Evolutionary conservation across 35 echinoderm and acorn worm species (phyloP).

Genomic region (Apostichopus parvimensis): DNA sequence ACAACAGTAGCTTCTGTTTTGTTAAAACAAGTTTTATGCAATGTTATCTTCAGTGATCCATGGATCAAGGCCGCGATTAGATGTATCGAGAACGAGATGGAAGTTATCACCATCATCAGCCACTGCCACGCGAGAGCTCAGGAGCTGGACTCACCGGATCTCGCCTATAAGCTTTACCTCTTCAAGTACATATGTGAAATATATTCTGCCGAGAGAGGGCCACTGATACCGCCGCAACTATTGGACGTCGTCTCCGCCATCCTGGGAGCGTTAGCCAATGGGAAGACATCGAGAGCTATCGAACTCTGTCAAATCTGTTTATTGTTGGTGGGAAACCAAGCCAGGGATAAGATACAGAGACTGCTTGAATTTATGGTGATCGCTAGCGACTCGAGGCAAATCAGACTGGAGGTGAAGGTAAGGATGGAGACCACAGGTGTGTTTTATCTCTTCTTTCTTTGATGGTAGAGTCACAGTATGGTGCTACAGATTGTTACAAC

Average conservation of each 20-base stretch:
- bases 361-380: constrained; percentile 79
- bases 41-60: constrained; percentile 56
- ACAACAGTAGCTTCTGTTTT: too few relatives aligned
- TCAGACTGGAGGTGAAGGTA: constrained; percentile 86
- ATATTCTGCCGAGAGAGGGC: constrained; percentile 37
- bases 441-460: not conserved
- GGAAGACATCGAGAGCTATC: constrained; percentile 73
- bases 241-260: constrained; percentile 65
- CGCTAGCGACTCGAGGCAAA: constrained; percentile 61
- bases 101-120: constrained; percentile 54
- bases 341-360: constrained; percentile 56
- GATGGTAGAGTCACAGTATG: too few relatives aligned
- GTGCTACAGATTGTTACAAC: too few relatives aligned
- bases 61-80: constrained; percentile 81
- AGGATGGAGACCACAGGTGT: not conserved
- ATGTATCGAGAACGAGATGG: constrained; percentile 79
- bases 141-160: constrained; percentile 27
- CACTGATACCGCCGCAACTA: constrained; percentile 65
- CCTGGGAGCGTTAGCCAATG: constrained; percentile 64
- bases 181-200: constrained; percentile 73
- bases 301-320: constrained; percentile 78
- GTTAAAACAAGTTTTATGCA: too few relatives aligned
- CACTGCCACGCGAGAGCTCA: constrained; percentile 58
- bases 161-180: constrained; percentile 77
- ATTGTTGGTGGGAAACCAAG: constrained; percentile 52